phyloP scores from a whole-genome alignment of 1,140 invertebrate species.

The Scaptodrosophila lebanonensis region DNA sequence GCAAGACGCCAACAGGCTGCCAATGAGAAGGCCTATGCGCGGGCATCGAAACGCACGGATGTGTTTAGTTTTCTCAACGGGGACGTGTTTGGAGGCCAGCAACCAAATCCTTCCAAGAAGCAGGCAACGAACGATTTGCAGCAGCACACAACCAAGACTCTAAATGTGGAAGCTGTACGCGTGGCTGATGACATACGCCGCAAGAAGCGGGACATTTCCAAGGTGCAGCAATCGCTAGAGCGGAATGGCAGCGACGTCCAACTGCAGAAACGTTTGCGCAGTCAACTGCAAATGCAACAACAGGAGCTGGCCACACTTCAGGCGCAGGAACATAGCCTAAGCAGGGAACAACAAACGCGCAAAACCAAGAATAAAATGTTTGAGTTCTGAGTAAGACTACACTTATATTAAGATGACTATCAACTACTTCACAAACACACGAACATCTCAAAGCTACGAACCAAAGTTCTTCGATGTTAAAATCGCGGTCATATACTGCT shows the following conservation, averaged over 20 bases:
- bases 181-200: constrained; percentile 84
- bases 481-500: constrained; percentile 70
- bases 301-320: constrained; percentile 81
- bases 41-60: constrained; percentile 80
- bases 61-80: constrained; percentile 91
- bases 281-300: constrained; percentile 81
- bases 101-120: constrained; percentile 23
- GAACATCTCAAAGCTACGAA: constrained; percentile 29
- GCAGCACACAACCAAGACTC: constrained; percentile 81
- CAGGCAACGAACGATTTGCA: constrained; percentile 75
- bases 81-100: constrained; percentile 78
- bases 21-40: constrained; percentile 81
- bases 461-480: constrained; percentile 48
- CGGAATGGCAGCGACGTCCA: constrained; percentile 80
- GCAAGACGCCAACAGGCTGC: constrained; percentile 82
- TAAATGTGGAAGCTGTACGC: constrained; percentile 87
- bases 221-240: constrained; percentile 81
- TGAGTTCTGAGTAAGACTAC: constrained; percentile 81
- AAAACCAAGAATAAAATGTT: constrained; percentile 84
- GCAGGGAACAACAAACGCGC: constrained; percentile 83
- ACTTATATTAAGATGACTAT: background rate
- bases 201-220: constrained; percentile 82
- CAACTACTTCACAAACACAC: background rate
- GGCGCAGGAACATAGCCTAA: constrained; percentile 81
- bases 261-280: constrained; percentile 80